Evolutionary conservation across 2,888 invertebrate genomes (phyloP), one percentile per base, ranked within the genome.

Genomic region (Drosophila neoperkinsi): DNA sequence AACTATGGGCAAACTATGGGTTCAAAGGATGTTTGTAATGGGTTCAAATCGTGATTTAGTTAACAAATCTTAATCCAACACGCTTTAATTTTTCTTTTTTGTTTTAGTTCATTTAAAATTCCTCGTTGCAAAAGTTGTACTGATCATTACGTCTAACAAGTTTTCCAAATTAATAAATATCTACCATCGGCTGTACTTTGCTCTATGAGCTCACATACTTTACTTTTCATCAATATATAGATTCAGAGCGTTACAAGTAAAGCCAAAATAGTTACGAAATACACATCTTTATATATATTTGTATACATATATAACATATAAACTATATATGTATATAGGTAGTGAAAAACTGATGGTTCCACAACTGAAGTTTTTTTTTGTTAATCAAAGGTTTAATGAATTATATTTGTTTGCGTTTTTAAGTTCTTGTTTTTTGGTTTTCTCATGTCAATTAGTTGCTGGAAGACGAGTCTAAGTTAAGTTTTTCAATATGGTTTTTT

Each of bases 51-150:
- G 33, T 56, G 43, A 51, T 50, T 59, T 63, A 30, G 43, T 67
- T 46, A 74, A 62, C 66, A 55, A 67, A 64, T 60, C 36, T 55
- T 62, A 64, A 67, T 59, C 31, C 52, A 63, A 82, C 59, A 61
- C 36, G 33, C 34, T 52, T 58, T 60, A 49, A 38, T 59, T 69
- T 33, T 31, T 34, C 4, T 51, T 41, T 51, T 55, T 56, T 43
- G 64, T 38, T 55, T 66, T 46, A 41, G 52, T 60, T 72, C 62
- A 58, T 79, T 72, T 64, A 79, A 90, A 89, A 89, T 87, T 89
- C 90, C 84, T 84, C 89, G 82, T 90, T 89, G 87, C 90, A 74
- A 88, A 82, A 87, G 77, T 90, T 89, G 84, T 90, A 89, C 89
- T 90, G 74, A 74, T 78, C 59, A 68, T 78, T 76, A 74, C 71